Evolutionary conservation across 2,113 vertebrate species (phyloP).

Genomic region (Pelvicachromis taeniatus): DNA sequence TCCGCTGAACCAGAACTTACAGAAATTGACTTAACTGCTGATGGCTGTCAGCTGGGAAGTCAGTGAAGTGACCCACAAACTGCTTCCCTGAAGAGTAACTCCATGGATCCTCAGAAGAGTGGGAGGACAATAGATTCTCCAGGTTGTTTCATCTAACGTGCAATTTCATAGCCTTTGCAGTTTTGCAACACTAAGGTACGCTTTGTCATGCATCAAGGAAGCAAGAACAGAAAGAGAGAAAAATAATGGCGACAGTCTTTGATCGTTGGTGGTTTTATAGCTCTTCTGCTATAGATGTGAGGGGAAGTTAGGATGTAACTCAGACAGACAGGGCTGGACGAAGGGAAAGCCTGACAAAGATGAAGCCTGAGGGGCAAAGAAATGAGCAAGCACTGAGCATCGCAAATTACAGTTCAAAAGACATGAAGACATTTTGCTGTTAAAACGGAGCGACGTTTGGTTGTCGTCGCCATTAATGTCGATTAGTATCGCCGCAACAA

Average conservation of each 20-base stretch:
- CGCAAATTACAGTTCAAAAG: background rate
- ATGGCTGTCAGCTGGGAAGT: background rate
- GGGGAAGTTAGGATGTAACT: background rate
- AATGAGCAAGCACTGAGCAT: background rate
- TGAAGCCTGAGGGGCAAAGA: background rate
- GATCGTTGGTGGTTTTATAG: background rate
- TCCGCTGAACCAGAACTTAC: background rate
- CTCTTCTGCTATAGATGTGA: background rate
- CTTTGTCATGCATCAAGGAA: background rate
- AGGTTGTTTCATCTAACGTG: background rate
- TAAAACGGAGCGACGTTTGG: background rate
- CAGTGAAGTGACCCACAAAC: conserved; percentile 16
- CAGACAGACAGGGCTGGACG: background rate
- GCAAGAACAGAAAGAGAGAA: background rate
- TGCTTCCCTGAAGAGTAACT: background rate
- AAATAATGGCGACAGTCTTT: background rate
- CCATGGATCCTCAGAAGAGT: background rate
- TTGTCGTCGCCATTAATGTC: background rate
- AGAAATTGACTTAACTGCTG: conserved; percentile 9
- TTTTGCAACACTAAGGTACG: background rate
- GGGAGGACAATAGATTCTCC: background rate
- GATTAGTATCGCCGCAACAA: background rate
- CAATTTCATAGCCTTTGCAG: background rate
- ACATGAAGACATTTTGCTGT: background rate
- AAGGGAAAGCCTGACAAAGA: conserved; percentile 10